Conservation (phyloP, 2,113 vertebrate species). For the Campylomormyrus numenius region DNA sequence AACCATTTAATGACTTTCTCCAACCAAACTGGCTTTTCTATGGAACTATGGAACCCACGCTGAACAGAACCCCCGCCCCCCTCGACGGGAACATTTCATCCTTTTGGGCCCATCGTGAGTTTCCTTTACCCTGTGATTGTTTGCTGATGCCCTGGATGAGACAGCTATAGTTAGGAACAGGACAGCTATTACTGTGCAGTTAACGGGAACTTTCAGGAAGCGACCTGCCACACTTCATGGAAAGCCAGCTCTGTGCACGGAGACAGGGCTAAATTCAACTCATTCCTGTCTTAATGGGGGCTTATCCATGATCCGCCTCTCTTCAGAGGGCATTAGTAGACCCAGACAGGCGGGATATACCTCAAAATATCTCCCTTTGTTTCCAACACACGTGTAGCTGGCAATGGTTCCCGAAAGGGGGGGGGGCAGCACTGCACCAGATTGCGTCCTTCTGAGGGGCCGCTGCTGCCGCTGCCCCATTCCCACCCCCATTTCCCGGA, state of each 20-base stretch:
- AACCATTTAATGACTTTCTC: background rate
- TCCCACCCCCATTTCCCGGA: background rate
- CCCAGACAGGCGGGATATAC: slow-evolving; percentile 57
- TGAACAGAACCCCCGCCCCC: slow-evolving; percentile 24
- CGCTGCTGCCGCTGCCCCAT: background rate
- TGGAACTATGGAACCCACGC: background rate
- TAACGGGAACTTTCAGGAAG: slow-evolving; percentile 57
- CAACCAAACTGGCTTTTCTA: background rate
- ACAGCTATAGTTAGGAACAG: slow-evolving; percentile 69
- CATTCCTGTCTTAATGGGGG: slow-evolving; percentile 74
- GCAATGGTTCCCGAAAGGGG: background rate
- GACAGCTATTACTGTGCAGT: slow-evolving; percentile 41
- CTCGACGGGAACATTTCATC: background rate
- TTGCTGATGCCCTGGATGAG: slow-evolving; percentile 57
- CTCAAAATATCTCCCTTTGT: slow-evolving; percentile 59
- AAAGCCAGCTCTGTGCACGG: slow-evolving; percentile 45
- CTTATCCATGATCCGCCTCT: slow-evolving; percentile 61
- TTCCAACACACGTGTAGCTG: slow-evolving; percentile 37
- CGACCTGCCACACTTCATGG: slow-evolving; percentile 61
- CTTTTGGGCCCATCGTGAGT: slow-evolving; percentile 59
- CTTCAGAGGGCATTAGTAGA: slow-evolving; percentile 57
- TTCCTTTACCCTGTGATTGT: slow-evolving; percentile 69
- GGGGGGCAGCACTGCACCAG: background rate
- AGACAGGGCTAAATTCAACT: slow-evolving; percentile 69
- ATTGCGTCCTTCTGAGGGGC: background rate